Base-by-base conservation (phyloP, 2,888 invertebrate genomes). In the Resseliella maxima region DNA sequence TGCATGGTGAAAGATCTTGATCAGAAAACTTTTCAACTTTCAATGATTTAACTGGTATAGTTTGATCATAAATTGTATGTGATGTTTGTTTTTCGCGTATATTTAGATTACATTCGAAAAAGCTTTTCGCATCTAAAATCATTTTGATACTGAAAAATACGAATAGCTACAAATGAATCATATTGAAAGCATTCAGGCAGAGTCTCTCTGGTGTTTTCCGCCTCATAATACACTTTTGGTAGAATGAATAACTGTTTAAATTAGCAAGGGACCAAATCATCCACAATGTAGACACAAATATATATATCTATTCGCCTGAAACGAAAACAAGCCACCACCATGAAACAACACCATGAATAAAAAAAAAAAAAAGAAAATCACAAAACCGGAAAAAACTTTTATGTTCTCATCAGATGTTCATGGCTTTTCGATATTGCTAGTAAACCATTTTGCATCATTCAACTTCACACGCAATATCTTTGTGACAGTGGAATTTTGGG, bases 201-300 rank as follows among this genome's bases (percentile, higher is more conserved):
- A n/a, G n/a, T n/a, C n/a, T 50, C 46, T 50, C 46, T 50, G 46
- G 46, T 50, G 46, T 50, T 50, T 50, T 8, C 18, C 18, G 2
- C 1, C 46, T 15, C 18, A 18, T 50, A 50, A 50, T 50, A 50
- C 18, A 50, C 46, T 50, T 50, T 50, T 8, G 12, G 2, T 15
- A 50, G 46, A 15, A 50, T 50, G 46, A 50, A 50, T 50, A 18
- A 50, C 46, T 50, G 46, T 64, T 64, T 64, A 31, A 64, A 64
- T 64, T 64, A 64, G 64, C 64, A 64, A 31, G 64, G 64, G 64
- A 64, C 64, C 64, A 50, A 50, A 50, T 50, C 46, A 41, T 41
- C 41, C 12, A 12, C 46, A 2, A 18, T 50, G 15, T 18, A 18
- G 46, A 50, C 2, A 50, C 8, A 50, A 50, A n/a, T n/a, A n/a